Conservation (phyloP, 2,888 invertebrate species). For the Agrotis segetum region DNA sequence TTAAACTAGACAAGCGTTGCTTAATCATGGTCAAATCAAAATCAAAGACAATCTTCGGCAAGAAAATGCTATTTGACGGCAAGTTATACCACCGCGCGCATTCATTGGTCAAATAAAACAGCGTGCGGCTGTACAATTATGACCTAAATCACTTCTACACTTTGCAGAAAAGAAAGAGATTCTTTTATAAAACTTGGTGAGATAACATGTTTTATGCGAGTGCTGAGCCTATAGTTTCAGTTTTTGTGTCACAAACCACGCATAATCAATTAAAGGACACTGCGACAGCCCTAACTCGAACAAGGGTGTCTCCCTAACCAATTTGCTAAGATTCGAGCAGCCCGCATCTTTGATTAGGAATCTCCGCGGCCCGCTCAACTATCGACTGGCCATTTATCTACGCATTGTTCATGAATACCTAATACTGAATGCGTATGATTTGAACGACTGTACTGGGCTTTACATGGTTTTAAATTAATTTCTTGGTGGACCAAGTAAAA, state of each 20-base stretch:
- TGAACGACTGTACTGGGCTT: constrained; percentile 12
- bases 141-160: too few relatives aligned
- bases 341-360: constrained; percentile 91
- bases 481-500: not conserved
- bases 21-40: too few relatives aligned
- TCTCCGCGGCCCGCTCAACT: constrained; percentile 71
- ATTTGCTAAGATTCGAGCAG: constrained; percentile 88
- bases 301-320: constrained; percentile 83
- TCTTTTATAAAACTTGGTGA: too few relatives aligned
- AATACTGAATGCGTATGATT: constrained; percentile 33
- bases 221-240: too few relatives aligned
- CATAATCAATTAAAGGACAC: constrained; percentile 8
- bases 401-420: constrained; percentile 65
- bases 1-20: too few relatives aligned
- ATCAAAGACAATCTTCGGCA: too few relatives aligned
- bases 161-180: too few relatives aligned
- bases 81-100: too few relatives aligned
- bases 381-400: constrained; percentile 79
- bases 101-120: too few relatives aligned
- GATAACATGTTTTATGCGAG: too few relatives aligned
- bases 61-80: too few relatives aligned
- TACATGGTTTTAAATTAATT: constrained; percentile 28
- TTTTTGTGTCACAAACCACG: not conserved
- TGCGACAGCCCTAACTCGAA: constrained; percentile 77
- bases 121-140: too few relatives aligned